phyloP scores from a whole-genome alignment of 2,797 vertebrate species.

The Pseudotriccus pelzelni region DNA sequence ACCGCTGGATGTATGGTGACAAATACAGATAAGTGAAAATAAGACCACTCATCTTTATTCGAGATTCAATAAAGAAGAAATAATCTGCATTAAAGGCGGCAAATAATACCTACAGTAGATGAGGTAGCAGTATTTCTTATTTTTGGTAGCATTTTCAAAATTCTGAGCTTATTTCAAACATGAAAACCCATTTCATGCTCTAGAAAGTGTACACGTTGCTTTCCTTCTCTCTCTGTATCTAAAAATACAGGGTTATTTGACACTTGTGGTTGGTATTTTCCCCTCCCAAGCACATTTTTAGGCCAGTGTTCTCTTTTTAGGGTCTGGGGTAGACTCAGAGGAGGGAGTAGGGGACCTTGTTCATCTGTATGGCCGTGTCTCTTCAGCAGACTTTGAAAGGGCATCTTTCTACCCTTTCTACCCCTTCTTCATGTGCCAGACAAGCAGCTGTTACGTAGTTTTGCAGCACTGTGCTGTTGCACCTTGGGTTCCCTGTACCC shows the following conservation, averaged over 20 bases:
- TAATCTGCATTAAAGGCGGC: neutral
- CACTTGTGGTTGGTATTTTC: neutral
- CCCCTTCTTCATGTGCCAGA: neutral
- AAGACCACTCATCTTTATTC: neutral
- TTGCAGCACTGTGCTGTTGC: neutral
- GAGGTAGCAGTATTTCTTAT: neutral
- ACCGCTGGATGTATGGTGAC: neutral
- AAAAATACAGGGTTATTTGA: rapidly evolving
- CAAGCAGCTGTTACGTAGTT: neutral
- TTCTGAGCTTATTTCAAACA: neutral
- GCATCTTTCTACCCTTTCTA: neutral
- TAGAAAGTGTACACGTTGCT: neutral
- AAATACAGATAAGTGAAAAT: neutral
- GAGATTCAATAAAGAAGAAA: neutral
- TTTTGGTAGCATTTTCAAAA: neutral
- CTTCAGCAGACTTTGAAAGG: neutral
- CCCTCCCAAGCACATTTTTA: neutral
- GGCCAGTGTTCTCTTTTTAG: neutral
- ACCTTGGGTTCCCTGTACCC: neutral
- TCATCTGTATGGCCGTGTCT: neutral
- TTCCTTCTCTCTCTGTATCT: neutral
- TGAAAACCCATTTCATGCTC: neutral
- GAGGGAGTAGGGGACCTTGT: too few relatives aligned
- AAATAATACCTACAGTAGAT: neutral
- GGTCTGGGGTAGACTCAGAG: neutral